phyloP scores from a whole-genome alignment of 2,888 invertebrate species.

The Apamea sordens region DNA sequence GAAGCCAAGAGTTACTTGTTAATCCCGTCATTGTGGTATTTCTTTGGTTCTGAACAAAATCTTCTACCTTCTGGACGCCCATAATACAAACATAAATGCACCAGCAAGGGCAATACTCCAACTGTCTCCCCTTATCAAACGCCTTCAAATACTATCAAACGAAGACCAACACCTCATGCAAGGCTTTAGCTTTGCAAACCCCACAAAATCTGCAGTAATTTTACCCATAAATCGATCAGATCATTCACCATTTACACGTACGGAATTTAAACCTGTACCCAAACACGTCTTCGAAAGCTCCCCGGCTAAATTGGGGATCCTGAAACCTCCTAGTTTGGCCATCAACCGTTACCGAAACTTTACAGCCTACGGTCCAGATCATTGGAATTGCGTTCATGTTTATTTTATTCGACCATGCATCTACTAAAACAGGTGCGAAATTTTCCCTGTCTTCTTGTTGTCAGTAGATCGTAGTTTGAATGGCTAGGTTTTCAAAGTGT shows the following conservation, averaged over 20 bases:
- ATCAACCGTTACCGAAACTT: slow-evolving; percentile 58
- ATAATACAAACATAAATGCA: slow-evolving; percentile 10
- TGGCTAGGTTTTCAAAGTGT: neutral
- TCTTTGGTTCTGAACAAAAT: neutral
- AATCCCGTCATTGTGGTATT: neutral
- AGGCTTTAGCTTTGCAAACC: slow-evolving; percentile 10
- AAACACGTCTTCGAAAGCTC: slow-evolving; percentile 55
- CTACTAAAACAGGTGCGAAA: slow-evolving; percentile 56
- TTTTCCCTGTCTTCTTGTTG: slow-evolving; percentile 17
- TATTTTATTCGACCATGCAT: slow-evolving; percentile 54
- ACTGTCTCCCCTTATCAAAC: slow-evolving; percentile 19
- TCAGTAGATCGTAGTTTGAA: slow-evolving; percentile 33
- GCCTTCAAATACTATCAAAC: slow-evolving; percentile 16
- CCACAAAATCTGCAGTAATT: slow-evolving; percentile 28
- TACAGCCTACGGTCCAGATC: slow-evolving; percentile 55
- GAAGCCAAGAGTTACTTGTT: neutral
- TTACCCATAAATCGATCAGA: slow-evolving; percentile 48
- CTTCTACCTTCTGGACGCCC: neutral
- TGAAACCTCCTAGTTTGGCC: slow-evolving; percentile 37
- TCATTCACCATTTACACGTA: slow-evolving; percentile 64
- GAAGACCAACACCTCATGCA: slow-evolving; percentile 17
- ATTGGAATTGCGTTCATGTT: slow-evolving; percentile 62
- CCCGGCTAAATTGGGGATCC: slow-evolving; percentile 49
- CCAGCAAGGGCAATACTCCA: neutral
- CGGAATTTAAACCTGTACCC: slow-evolving; percentile 50